phyloP scores from a whole-genome alignment of 2,888 invertebrate species.

The Apocheima hispidaria region DNA sequence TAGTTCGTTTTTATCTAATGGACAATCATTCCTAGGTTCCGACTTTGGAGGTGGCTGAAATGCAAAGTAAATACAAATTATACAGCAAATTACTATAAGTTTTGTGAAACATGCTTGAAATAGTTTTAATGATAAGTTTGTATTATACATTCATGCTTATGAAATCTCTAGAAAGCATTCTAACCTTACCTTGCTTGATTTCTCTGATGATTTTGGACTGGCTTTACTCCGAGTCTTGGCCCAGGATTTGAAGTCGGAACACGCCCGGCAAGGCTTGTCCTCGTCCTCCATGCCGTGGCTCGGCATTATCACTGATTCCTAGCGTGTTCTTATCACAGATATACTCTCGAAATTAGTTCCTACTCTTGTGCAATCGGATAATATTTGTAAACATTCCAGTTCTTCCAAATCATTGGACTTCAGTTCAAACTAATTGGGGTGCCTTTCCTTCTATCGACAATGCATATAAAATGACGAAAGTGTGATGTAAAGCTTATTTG shows the following conservation, averaged over 20 bases:
- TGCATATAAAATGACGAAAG: not conserved
- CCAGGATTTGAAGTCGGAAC: slow-evolving; percentile 91
- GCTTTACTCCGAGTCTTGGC: slow-evolving; percentile 86
- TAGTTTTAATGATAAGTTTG: no score
- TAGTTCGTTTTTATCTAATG: slow-evolving; percentile 91
- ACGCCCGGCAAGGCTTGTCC: slow-evolving; percentile 88
- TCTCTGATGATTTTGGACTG: slow-evolving; percentile 50
- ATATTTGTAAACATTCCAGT: slow-evolving; percentile 1
- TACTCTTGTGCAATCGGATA: slow-evolving; percentile 58
- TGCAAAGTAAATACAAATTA: slow-evolving; percentile 2
- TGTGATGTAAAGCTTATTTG: not conserved
- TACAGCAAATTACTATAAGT: not conserved
- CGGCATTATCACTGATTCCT: slow-evolving; percentile 64
- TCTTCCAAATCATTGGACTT: slow-evolving; percentile 2
- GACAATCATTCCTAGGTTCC: slow-evolving; percentile 85
- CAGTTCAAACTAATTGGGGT: not conserved
- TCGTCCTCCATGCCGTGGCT: slow-evolving; percentile 71
- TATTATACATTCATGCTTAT: no score
- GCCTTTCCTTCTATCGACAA: not conserved
- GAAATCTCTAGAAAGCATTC: slow-evolving; percentile 41
- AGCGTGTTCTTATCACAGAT: slow-evolving; percentile 43
- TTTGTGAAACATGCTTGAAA: not conserved
- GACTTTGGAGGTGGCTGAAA: slow-evolving; percentile 22
- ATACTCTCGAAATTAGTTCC: slow-evolving; percentile 50
- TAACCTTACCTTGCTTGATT: slow-evolving; percentile 64